Percentiles rank a stretch among this genome's conserved stretches.
These are phyloP conservation scores for Tachina lurida DNA, from an alignment of 2,888 invertebrate genomes.

Conservation along the genomic window DNA sequence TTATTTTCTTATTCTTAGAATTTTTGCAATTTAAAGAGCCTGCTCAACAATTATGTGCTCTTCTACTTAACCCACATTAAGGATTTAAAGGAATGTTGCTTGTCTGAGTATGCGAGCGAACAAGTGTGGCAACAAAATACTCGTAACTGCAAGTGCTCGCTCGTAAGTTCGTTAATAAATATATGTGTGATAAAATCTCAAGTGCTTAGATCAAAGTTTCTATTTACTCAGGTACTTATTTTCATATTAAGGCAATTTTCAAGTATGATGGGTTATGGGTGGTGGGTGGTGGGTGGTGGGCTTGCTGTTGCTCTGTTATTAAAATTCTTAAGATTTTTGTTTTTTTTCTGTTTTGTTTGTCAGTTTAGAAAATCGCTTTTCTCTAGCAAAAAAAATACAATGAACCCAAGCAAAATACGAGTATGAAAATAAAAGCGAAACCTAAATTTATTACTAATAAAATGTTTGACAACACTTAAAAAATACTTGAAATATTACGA, in stretches of 20 bases:
- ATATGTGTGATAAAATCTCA: conserved; percentile 21
- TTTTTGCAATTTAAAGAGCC: conserved; percentile 34
- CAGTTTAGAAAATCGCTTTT: background rate
- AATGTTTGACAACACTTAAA: background rate
- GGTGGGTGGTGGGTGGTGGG: too few species aligned
- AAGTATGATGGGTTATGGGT: background rate
- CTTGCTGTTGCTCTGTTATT: background rate
- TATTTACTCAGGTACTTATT: conserved; percentile 36
- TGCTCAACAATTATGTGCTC: conserved; percentile 32
- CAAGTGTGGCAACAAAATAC: conserved; percentile 26
- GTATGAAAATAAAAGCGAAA: background rate
- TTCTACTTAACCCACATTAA: conserved; percentile 54
- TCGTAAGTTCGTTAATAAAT: background rate
- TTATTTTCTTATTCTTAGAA: conserved; percentile 14
- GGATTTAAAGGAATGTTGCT: background rate
- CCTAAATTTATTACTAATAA: too few species aligned
- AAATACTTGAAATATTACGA: background rate
- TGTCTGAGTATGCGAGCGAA: background rate
- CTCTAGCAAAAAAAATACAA: background rate
- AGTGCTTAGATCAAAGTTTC: conserved; percentile 41
- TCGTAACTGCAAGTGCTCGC: background rate
- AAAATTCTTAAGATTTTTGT: conserved; percentile 16
- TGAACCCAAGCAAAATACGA: background rate
- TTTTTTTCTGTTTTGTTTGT: background rate
- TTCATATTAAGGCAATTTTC: background rate